phyloP scores from a whole-genome alignment of 2,113 vertebrate genomes.

The Litocranius walleri region DNA sequence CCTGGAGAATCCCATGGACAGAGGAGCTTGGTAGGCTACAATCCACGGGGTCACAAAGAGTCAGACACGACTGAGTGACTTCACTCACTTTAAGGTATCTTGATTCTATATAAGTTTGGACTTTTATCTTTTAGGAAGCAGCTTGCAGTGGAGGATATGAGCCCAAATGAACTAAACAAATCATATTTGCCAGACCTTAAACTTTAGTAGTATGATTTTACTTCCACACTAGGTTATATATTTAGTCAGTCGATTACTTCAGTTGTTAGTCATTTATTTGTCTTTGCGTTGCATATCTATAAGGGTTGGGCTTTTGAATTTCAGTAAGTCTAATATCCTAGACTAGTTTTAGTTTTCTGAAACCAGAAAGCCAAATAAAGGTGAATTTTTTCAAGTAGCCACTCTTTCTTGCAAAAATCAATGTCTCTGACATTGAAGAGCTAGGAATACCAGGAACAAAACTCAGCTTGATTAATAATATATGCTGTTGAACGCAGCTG shows the following conservation, averaged over 20 bases:
- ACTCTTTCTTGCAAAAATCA: neutral
- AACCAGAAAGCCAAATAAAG: neutral
- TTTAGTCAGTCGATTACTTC: neutral
- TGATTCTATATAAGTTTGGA: neutral
- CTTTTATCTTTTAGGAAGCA: neutral
- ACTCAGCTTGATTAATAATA: neutral
- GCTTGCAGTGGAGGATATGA: neutral
- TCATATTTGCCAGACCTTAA: neutral
- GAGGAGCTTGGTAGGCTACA: too few species aligned
- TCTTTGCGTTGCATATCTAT: neutral
- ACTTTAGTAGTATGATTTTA: neutral
- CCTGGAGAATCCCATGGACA: too few species aligned
- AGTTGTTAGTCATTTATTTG: neutral
- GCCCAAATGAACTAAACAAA: neutral
- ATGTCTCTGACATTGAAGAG: neutral
- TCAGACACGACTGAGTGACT: too few species aligned
- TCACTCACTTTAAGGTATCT: neutral
- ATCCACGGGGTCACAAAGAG: too few species aligned
- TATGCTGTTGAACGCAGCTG: neutral
- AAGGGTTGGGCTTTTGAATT: neutral
- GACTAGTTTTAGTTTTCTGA: neutral
- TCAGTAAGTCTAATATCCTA: neutral
- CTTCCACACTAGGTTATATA: neutral
- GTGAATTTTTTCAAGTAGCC: neutral
- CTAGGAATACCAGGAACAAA: neutral